phyloP scores from a whole-genome alignment of 2,797 vertebrate species.

The Cyclopterus lumpus region DNA sequence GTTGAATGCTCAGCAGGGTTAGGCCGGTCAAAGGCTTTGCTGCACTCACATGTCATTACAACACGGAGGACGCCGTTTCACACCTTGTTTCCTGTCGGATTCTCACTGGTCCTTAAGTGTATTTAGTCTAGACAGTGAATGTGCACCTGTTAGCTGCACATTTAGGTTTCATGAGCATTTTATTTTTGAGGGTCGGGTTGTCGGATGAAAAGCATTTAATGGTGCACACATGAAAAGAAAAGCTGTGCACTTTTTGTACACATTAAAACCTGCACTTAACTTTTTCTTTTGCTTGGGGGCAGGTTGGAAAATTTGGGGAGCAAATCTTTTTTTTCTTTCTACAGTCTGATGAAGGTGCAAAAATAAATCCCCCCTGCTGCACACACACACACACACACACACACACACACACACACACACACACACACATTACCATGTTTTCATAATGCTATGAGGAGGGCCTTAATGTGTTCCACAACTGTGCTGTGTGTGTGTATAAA shows the following conservation, averaged over 20 bases:
- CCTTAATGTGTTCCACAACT: conserved; percentile 46
- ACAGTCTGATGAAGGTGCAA: conserved; percentile 22
- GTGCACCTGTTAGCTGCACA: conserved; percentile 16
- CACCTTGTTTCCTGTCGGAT: conserved; percentile 17
- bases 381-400: neutral
- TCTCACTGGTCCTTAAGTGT: neutral
- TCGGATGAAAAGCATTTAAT: conserved; percentile 4
- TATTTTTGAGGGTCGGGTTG: neutral
- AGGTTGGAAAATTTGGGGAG: conserved; percentile 20
- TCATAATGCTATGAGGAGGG: conserved; percentile 31
- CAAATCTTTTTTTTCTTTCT: conserved; percentile 16
- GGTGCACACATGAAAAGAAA: conserved; percentile 19
- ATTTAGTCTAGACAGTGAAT: conserved; percentile 32
- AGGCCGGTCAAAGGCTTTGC: conserved; percentile 35
- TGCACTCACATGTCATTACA: conserved; percentile 40
- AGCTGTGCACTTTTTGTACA: conserved; percentile 15
- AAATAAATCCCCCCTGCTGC: neutral
- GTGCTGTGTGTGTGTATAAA: conserved; percentile 1
- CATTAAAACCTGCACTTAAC: neutral
- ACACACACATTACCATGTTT: conserved; percentile 14
- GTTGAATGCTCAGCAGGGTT: conserved; percentile 46
- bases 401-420: conserved; percentile 11
- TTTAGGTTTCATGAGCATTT: neutral
- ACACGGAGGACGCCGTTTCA: neutral
- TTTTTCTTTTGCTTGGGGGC: conserved; percentile 1